Percentiles rank a stretch among this genome's conserved stretches.
phyloP scores from a whole-genome alignment of 2,113 vertebrate genomes.

The Oreamnos americanus region DNA sequence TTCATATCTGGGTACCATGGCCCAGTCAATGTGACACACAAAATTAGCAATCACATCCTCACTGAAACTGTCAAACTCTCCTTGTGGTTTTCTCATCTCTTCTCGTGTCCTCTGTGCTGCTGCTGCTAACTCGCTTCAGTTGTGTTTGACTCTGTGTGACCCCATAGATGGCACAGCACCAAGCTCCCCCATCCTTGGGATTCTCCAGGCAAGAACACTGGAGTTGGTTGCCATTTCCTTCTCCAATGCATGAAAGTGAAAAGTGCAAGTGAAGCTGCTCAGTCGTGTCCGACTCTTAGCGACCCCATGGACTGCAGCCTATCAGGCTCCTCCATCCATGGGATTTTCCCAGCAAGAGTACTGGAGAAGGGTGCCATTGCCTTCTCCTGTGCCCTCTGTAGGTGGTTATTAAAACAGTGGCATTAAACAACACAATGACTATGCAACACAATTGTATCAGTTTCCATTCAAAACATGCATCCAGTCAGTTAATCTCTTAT shows the following conservation, averaged over 20 bases:
- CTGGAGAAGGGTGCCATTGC: too few relatives aligned
- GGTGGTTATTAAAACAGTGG: neutral
- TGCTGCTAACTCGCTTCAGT: too few relatives aligned
- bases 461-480: neutral
- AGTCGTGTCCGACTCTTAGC: accelerated
- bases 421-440: neutral
- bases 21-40: neutral
- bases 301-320: too few relatives aligned
- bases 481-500: neutral
- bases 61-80: neutral
- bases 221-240: too few relatives aligned
- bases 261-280: too few relatives aligned
- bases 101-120: too few relatives aligned
- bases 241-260: too few relatives aligned
- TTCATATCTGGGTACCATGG: neutral
- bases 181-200: too few relatives aligned
- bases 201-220: too few relatives aligned
- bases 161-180: too few relatives aligned
- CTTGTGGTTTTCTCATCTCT: neutral
- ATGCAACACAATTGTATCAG: neutral
- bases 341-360: too few relatives aligned
- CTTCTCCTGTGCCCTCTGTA: neutral
- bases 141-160: accelerated
- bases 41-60: neutral
- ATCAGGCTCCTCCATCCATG: too few relatives aligned